phyloP scores from a whole-genome alignment of 2,888 invertebrate species.

The Erebia ligea region DNA sequence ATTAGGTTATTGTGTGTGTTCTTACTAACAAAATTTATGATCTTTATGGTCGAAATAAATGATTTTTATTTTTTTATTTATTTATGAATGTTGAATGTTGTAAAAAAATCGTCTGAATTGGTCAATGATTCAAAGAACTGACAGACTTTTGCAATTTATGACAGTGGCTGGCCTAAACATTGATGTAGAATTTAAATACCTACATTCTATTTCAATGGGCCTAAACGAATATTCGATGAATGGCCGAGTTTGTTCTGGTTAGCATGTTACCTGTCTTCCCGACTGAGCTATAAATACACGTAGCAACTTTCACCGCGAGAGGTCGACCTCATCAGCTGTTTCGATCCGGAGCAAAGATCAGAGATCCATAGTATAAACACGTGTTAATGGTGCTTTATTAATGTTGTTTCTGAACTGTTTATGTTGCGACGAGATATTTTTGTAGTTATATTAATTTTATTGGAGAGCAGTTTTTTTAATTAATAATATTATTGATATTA shows the following conservation, averaged over 20 bases:
- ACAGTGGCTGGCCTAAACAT: background rate
- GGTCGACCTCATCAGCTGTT: slow-evolving; percentile 69
- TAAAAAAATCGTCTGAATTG: too few species aligned
- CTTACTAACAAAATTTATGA: too few species aligned
- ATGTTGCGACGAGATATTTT: slow-evolving; percentile 19
- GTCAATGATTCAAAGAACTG: too few species aligned
- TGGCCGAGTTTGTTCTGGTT: slow-evolving; percentile 16
- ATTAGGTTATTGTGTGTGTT: too few species aligned
- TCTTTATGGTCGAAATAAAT: too few species aligned
- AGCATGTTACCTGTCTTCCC: slow-evolving; percentile 40
- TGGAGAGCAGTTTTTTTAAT: background rate
- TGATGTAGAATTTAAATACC: too few species aligned
- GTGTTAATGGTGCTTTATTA: slow-evolving; percentile 38
- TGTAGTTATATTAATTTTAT: slow-evolving; percentile 25
- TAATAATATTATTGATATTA: background rate
- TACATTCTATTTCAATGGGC: too few species aligned
- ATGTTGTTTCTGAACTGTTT: slow-evolving; percentile 30
- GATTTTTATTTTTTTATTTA: too few species aligned
- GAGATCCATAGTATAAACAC: slow-evolving; percentile 39
- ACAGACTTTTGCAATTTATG: too few species aligned
- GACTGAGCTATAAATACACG: slow-evolving; percentile 64
- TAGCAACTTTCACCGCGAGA: slow-evolving; percentile 57
- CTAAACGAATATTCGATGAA: background rate
- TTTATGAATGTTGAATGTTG: too few species aligned
- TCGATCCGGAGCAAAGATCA: slow-evolving; percentile 53